These are phyloP conservation scores for Brevimyrus niger DNA, from an alignment of 2,113 vertebrate species.

Conservation along the genomic window DNA sequence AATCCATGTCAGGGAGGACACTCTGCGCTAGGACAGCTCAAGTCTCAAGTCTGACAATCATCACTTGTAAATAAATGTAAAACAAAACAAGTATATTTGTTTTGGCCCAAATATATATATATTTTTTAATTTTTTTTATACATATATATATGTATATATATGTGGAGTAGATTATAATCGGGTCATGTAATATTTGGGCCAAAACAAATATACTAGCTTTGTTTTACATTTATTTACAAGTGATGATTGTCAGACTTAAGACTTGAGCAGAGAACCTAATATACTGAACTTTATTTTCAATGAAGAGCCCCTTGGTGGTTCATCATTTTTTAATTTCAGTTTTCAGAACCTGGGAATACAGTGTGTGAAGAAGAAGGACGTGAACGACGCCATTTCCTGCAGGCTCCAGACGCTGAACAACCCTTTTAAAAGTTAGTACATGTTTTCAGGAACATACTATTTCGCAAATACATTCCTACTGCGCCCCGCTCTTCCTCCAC, in stretches of 20 bases:
- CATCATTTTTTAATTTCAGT: conserved; percentile 44
- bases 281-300: neutral
- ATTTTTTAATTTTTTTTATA: too few relatives aligned
- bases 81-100: neutral
- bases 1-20: too few relatives aligned
- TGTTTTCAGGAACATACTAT: too few relatives aligned
- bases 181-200: neutral
- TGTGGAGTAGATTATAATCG: neutral
- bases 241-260: neutral
- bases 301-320: neutral
- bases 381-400: conserved; percentile 74
- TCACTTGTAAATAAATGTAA: too few relatives aligned
- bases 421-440: conserved; percentile 75
- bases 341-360: conserved; percentile 92
- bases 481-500: neutral
- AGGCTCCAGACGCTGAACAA: conserved; percentile 81
- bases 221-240: too few relatives aligned
- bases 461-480: neutral
- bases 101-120: neutral
- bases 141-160: too few relatives aligned
- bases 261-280: neutral
- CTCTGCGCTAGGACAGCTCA: too few relatives aligned
- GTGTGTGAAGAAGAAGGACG: conserved; percentile 87
- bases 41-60: neutral
- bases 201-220: neutral